A percentile compares a stretch with the other conserved stretches of the same genome.
Evolutionary conservation across 2,113 vertebrate species (phyloP).

Genomic region (Panthera tigris): DNA sequence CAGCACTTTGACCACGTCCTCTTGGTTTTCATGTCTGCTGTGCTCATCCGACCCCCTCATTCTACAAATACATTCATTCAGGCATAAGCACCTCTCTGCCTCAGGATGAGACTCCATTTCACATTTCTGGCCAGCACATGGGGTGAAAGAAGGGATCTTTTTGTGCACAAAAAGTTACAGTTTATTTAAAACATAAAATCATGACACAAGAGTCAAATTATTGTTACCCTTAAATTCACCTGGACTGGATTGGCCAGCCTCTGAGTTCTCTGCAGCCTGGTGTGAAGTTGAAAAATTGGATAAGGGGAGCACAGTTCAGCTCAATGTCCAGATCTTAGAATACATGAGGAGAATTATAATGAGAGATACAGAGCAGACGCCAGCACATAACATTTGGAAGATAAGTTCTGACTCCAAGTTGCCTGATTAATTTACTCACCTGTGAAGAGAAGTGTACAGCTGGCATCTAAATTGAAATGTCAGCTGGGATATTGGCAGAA

Average conservation of each 20-base stretch:
- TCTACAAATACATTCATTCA: not conserved
- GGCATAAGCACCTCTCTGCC: not conserved
- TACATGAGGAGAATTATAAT: not conserved
- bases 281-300: not conserved
- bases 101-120: not conserved
- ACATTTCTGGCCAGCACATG: not conserved
- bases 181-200: not conserved
- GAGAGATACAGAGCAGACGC: rapidly evolving
- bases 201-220: not conserved
- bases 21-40: not conserved
- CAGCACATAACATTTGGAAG: not conserved
- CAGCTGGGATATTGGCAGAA: not conserved
- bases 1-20: not conserved
- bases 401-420: not conserved
- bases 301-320: not conserved
- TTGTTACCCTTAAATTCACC: not conserved
- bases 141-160: not conserved
- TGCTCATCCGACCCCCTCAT: too few species aligned
- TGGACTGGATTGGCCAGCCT: not conserved
- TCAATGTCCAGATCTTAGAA: too few species aligned
- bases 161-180: not conserved
- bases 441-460: not conserved
- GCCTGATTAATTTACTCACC: not conserved
- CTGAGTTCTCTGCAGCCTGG: not conserved
- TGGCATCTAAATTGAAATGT: not conserved